Evolutionary conservation across 2,797 vertebrate genomes (phyloP).

Genomic region (Chanos chanos): DNA sequence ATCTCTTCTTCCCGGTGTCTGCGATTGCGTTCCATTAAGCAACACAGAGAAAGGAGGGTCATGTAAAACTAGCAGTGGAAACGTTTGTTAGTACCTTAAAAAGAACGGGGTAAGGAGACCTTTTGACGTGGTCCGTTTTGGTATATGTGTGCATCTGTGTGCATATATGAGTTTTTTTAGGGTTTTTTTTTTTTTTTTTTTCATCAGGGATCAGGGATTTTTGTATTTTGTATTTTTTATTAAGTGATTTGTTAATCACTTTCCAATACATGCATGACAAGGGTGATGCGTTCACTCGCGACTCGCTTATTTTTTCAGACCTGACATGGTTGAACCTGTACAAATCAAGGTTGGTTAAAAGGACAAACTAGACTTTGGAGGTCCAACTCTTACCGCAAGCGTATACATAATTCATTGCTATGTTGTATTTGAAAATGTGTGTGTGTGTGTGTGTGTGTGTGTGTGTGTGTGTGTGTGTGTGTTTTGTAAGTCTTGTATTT

Average conservation of each 20-base stretch:
- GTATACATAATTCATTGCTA: constrained; percentile 53
- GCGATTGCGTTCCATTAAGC: not conserved
- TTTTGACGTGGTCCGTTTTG: constrained; percentile 1
- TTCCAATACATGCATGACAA: not conserved
- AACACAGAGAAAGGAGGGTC: no score
- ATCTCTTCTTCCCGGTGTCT: constrained; percentile 17
- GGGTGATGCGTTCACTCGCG: no score
- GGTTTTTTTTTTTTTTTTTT: not conserved
- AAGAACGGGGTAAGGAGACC: not conserved
- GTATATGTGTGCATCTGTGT: constrained; percentile 24
- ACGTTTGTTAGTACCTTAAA: no score
- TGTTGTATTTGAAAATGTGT: constrained; percentile 34
- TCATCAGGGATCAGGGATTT: not conserved
- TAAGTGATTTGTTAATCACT: not conserved
- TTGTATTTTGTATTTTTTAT: no score
- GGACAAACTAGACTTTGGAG: not conserved
- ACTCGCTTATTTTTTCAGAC: no score
- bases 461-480: no score
- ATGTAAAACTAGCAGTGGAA: no score
- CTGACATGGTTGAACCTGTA: no score
- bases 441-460: constrained; percentile 27
- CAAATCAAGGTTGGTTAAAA: not conserved
- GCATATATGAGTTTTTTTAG: not conserved
- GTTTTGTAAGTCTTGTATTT: no score
- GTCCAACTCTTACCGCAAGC: constrained; percentile 33